Evolutionary conservation across 2,888 invertebrate genomes (phyloP), one percentile per base, ranked within the genome.

Genomic region (Scaptodrosophila latifasciaeformis): DNA sequence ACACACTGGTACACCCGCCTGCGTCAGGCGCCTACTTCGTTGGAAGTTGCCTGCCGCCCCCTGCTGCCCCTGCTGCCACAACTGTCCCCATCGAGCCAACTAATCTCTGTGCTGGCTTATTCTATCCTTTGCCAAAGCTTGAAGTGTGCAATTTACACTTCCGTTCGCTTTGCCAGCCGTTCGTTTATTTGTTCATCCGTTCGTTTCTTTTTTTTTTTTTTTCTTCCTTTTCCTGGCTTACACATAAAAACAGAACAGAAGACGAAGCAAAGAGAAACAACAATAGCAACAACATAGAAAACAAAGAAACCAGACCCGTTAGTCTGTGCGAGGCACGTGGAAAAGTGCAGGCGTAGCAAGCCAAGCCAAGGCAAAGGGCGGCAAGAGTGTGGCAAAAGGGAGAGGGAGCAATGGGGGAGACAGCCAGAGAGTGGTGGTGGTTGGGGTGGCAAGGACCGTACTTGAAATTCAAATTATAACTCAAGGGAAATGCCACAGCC

Each of bases 71-170:
- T 9, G 6, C 10, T n/a, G n/a, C n/a, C n/a, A n/a, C n/a, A n/a
- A n/a, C n/a, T n/a, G n/a, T n/a, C n/a, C n/a, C n/a, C n/a, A n/a
- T n/a, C n/a, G n/a, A n/a, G n/a, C n/a, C n/a, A n/a, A n/a, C n/a
- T n/a, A n/a, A n/a, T n/a, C n/a, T n/a, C n/a, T n/a, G n/a, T n/a
- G n/a, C n/a, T n/a, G n/a, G n/a, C n/a, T n/a, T n/a, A n/a, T n/a
- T n/a, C n/a, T n/a, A n/a, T n/a, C n/a, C n/a, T n/a, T n/a, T n/a
- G n/a, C n/a, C n/a, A n/a, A 47, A 61, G 72, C 49, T 71, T 71
- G 65, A 77, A 71, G 74, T 77, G 77, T 65, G 77, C 75, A 72
- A 72, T 72, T 72, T 70, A 72, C 75, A 71, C 78, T 72, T 77
- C 71, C 70, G 62, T 67, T 70, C 44, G 61, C 54, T 50, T n/a